Evolutionary conservation across 2,797 vertebrate genomes (phyloP), one percentile per base, ranked within the genome.

Genomic region (Paguma larvata): DNA sequence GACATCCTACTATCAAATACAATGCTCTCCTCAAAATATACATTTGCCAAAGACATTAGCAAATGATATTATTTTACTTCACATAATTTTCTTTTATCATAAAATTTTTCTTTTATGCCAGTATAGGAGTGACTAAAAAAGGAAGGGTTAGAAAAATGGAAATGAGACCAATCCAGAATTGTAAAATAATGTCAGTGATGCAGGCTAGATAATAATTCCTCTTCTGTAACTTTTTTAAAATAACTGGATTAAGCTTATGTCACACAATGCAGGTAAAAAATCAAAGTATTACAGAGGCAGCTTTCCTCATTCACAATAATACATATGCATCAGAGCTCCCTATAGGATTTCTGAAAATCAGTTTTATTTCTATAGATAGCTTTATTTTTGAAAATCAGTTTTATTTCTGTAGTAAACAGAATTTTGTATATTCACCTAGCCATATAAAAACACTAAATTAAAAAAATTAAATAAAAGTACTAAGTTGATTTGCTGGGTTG

Each of bases 401-500:
- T 94, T 84, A 94, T 89, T 96, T 89, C 68, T 65, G 79, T 2
- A 82, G 59, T 53, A 88, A 89, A 38, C 87, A 21, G 30, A 96
- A 85, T 95, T 92, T 89, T 91, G 25, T 85, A 23, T 62, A 85
- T 51, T 72, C n/a, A 68, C 27, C 19, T 51, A 10, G 27, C 46
- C 85, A 75, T 12, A 88, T 27, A 91, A 91, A 80, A 94, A 91
- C 90, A 56, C 67, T 75, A 56, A 80, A 80, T 51, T 89, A 7
- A 72, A 73, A 73, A 41, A 23, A 38, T 23, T 12, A 13, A 25
- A 41, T 44, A 72, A 73, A 88, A 94, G 88, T 93, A 56, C 73
- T 82, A 38, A 70, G 88, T 44, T 85, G 25, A 89, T 86, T 78
- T 91, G 6, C 15, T 48, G 13, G 16, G 44, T 78, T 92, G 12